Conservation (phyloP, 2,888 invertebrate genomes). For the Acholoe squamosa region DNA sequence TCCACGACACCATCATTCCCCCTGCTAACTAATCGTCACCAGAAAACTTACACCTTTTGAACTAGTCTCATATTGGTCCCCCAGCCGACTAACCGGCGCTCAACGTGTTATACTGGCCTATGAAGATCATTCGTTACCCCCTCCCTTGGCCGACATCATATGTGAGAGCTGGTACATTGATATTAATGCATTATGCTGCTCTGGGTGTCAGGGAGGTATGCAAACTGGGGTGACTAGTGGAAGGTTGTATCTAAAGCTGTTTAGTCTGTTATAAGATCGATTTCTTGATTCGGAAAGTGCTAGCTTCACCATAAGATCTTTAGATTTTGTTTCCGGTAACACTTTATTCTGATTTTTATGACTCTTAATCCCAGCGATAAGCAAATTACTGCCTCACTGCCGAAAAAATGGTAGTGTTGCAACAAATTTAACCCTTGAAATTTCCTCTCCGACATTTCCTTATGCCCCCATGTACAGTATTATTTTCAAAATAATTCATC, state of each 20-base stretch:
- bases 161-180: constrained; percentile 9
- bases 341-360: neutral
- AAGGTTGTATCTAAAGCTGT: constrained; percentile 4
- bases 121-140: neutral
- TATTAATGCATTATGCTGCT: neutral
- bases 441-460: too few species aligned
- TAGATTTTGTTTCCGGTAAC: neutral
- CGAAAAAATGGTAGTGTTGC: too few species aligned
- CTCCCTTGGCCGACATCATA: neutral
- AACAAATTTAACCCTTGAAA: too few species aligned
- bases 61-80: constrained; percentile 19
- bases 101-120: neutral
- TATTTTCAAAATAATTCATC: too few species aligned
- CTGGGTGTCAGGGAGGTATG: neutral
- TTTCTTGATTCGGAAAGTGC: neutral
- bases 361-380: too few species aligned
- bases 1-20: neutral
- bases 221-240: neutral
- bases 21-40: constrained; percentile 47
- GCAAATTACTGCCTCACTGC: too few species aligned
- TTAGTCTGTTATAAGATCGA: neutral
- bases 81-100: constrained; percentile 31
- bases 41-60: constrained; percentile 56
- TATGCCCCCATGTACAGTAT: too few species aligned
- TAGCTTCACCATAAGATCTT: neutral